Evolutionary conservation across 2,797 vertebrate species (phyloP), one percentile per base, ranked within the genome.

Genomic region (Pseudochaenichthys georgianus): DNA sequence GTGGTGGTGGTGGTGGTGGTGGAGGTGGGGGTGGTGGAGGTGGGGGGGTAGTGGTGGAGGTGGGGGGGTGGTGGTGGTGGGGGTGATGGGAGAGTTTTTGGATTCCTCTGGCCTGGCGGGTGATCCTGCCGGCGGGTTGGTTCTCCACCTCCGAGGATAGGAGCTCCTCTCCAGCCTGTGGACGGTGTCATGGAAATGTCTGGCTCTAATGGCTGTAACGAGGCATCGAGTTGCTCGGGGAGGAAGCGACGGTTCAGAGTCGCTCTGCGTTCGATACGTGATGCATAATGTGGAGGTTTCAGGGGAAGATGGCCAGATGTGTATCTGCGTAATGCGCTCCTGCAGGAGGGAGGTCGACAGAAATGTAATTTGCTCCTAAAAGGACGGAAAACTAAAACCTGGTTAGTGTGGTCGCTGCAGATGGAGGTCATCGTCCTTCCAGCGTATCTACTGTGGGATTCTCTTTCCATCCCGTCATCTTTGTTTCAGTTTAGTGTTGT

Each of bases 141-240:
- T 47, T 5, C 34, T 11, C 19, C 28, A 15, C 47, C 4, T 41
- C 31, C 51, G 38, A 38, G 47, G 58, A 64, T 2, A 16, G 62
- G 86, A 84, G 80, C 74, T 70, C 83, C 84, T 38, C 31, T 13
- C 45, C 0, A 23, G 87, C 91, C 92, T 87, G 78, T 92, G 91
- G 87, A 73, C 31, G 23, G 64, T 43, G 82, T 92, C 90, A 90
- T 79, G 69, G 75, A 74, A 81, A 68, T 48, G 71, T 69, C 72
- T 45, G 11, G 64, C 59, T 73, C 64, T 82, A 81, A 73, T 62
- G 65, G 62, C 70, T 80, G 74, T 87, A 86, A 90, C 74, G 86
- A 89, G 75, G 80, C 84, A 57, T 85, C 13, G 17, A 73, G 78
- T 61, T 73, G 77, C 81, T 60, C 23, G 4, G 9, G 34, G 46